Base-by-base conservation (phyloP, 2,888 invertebrate genomes). In the Glaucopsyche alexis region DNA sequence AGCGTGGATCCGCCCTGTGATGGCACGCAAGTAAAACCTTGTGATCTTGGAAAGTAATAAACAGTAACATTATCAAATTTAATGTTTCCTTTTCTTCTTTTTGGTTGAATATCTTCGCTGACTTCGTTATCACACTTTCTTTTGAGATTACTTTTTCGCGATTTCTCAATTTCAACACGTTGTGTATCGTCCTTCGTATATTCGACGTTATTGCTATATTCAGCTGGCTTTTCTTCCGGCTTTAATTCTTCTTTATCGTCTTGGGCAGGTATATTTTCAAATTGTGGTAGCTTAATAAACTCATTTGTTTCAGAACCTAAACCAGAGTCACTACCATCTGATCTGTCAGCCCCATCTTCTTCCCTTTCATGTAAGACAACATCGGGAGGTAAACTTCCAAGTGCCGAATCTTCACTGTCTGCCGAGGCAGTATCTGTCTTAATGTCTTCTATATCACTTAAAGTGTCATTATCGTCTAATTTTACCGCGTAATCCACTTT, bases 11-110 rank as follows among this genome's bases (percentile, higher is more conserved):
- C 96, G 73, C 97, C 97, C 90, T 97, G 96, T 13, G 98, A 98
- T 71, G 98, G 98, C 76, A 98, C 97, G 90, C 98, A 98, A 52
- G 97, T 96, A 88, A 98, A 97, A 29, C 98, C 98, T 93, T 98
- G 98, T 73, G 97, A 95, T 82, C 99, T 94, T 2, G 98, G 97
- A 90, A 99, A 99, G 90, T 99, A 99, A 89, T 95, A 99, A 11
- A 99, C 98, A 29, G 98, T 98, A 0, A 99, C 99, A 78, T 95
- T 96, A 80, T 98, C 96, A 86, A 99, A 99, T 78, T 96, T 95
- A 76, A 99, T 98, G 65, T 95, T 95, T 80, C 96, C 95, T 89
- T 97, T 97, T 83, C 95, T 94, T 84, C 95, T 96, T 82, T 96
- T 94, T 76, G 86, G 80, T 38, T 90, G 87, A 7, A 93, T 89